Percentiles rank a stretch among this genome's conserved stretches.
Evolutionary conservation across 2,888 invertebrate species (phyloP).

Genomic region (Hydrotaea diabolus): DNA sequence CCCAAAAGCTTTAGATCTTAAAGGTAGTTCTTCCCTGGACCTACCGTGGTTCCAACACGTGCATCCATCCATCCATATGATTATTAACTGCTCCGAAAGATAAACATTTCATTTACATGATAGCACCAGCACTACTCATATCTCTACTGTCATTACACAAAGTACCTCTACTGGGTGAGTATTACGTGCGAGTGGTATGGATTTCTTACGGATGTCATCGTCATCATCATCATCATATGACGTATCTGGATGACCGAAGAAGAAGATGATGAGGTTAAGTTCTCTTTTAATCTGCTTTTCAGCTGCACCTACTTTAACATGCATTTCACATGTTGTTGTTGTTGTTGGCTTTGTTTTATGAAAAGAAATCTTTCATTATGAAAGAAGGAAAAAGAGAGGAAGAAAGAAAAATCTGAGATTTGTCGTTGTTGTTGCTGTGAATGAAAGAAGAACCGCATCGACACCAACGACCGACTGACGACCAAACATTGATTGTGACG

Average conservation of each 20-base stretch:
- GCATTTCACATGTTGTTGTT: conserved; percentile 46
- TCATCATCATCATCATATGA: too few relatives aligned
- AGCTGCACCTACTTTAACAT: conserved; percentile 69
- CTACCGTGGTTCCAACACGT: background rate
- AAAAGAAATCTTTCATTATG: conserved; percentile 57
- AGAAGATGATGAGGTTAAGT: conserved; percentile 46
- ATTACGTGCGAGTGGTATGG: background rate
- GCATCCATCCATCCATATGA: background rate
- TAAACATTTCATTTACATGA: conserved; percentile 31
- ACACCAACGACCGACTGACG: conserved; percentile 53
- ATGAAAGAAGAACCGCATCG: conserved; percentile 51
- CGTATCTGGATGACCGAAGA: conserved; percentile 29
- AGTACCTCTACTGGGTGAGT: background rate
- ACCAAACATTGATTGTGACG: conserved; percentile 25
- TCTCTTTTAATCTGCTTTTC: conserved; percentile 68
- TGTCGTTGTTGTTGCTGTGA: background rate
- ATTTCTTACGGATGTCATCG: conserved; percentile 4
- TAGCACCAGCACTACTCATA: conserved; percentile 8
- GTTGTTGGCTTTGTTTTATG: conserved; percentile 37
- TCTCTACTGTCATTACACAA: background rate
- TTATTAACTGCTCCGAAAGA: background rate
- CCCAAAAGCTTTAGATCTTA: background rate
- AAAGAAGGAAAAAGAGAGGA: conserved; percentile 21
- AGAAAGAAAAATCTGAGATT: background rate
- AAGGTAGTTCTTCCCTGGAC: conserved; percentile 15